Evolutionary conservation across 2,888 invertebrate genomes (phyloP).

Genomic region (Coelinius sp.): DNA sequence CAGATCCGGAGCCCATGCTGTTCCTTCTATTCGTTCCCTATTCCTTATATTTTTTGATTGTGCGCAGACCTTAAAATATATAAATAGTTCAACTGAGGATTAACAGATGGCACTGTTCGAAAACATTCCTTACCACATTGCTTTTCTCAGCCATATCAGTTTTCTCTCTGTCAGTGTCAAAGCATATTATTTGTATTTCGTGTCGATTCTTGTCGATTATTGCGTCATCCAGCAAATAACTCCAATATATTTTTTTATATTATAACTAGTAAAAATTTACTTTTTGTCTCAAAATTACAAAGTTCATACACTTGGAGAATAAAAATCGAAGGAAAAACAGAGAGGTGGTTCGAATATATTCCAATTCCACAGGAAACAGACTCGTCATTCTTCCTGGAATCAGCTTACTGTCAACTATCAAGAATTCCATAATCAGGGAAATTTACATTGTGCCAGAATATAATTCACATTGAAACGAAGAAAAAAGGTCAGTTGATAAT

Average conservation of each 20-base stretch:
- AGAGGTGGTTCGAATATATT: neutral
- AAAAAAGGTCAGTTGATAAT: neutral
- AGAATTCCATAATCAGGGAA: neutral
- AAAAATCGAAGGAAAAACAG: neutral
- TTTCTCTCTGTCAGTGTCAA: constrained; percentile 19
- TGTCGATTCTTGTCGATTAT: constrained; percentile 1
- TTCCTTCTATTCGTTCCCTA: no score
- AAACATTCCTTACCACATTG: neutral
- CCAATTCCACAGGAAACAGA: neutral
- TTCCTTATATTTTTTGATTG: no score
- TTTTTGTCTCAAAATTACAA: neutral
- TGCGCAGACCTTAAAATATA: no score
- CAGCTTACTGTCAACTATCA: neutral
- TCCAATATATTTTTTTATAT: neutral
- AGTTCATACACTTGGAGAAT: neutral
- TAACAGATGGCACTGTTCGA: neutral
- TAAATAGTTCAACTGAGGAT: no score
- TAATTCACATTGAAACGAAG: neutral
- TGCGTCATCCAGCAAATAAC: neutral
- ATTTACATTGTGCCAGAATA: neutral
- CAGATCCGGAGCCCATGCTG: no score
- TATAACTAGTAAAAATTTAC: neutral
- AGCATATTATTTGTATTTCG: constrained; percentile 3
- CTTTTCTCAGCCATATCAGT: neutral
- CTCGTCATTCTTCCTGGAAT: neutral